A percentile compares a stretch with the other conserved stretches of the same genome.
phyloP scores from a whole-genome alignment of 2,113 vertebrate species.

The Chaetorhynchus papuensis region DNA sequence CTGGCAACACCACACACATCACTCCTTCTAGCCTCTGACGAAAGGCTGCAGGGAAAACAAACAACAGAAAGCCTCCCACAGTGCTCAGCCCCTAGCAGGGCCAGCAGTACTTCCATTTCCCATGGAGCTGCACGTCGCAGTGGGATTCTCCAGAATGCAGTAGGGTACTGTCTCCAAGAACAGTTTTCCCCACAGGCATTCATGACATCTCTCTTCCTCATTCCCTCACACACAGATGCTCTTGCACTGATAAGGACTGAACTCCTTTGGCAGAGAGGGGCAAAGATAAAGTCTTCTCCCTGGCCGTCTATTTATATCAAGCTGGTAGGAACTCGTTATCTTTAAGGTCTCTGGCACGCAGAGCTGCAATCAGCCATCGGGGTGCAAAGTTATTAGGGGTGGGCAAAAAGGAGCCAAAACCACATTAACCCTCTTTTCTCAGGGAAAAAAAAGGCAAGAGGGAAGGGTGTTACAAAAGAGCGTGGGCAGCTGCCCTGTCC shows the following conservation, averaged over 20 bases:
- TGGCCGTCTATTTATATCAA: constrained; percentile 1
- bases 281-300: constrained; percentile 4
- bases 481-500: neutral
- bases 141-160: neutral
- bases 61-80: neutral
- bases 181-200: neutral
- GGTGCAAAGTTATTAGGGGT: neutral
- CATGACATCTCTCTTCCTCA: neutral
- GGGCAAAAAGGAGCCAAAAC: neutral
- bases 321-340: neutral
- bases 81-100: neutral
- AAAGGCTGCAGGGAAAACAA: neutral
- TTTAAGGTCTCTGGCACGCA: neutral
- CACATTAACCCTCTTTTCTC: neutral
- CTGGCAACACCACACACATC: neutral
- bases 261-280: neutral
- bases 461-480: neutral
- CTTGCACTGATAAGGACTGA: constrained; percentile 11
- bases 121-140: neutral
- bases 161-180: neutral
- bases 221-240: neutral
- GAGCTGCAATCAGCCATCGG: neutral
- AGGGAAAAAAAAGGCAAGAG: neutral
- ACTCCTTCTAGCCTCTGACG: neutral
- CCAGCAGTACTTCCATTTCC: neutral